A percentile compares a stretch with the other conserved stretches of the same genome.
Conservation (phyloP, 2,113 vertebrate genomes). For the Gobio gobio region DNA sequence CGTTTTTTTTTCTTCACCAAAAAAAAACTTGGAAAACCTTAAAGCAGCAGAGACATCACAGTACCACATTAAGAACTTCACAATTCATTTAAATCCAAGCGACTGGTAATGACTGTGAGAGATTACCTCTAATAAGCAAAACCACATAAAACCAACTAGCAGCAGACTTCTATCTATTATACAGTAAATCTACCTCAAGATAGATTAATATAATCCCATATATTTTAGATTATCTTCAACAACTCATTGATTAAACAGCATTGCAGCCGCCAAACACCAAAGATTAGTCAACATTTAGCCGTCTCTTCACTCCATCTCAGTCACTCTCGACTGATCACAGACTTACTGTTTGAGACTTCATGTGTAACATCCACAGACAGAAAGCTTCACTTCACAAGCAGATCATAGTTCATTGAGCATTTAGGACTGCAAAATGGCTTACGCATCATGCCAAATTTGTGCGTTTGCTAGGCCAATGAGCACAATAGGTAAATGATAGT, state of each 20-base stretch:
- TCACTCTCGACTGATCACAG: constrained; percentile 20
- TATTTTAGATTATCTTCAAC: neutral
- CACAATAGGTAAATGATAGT: neutral
- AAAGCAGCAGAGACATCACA: neutral
- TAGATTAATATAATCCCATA: neutral
- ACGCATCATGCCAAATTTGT: neutral
- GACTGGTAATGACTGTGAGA: neutral
- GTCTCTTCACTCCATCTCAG: constrained; percentile 45
- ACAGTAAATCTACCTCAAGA: neutral
- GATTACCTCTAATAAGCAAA: neutral
- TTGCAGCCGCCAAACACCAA: neutral
- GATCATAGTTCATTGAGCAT: constrained; percentile 70
- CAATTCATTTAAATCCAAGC: neutral
- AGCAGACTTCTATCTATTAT: neutral
- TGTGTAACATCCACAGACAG: constrained; percentile 52
- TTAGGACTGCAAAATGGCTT: constrained; percentile 48
- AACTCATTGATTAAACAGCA: neutral
- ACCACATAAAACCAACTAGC: neutral
- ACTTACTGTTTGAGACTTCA: constrained; percentile 3
- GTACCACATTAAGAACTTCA: neutral
- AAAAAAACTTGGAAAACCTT: neutral
- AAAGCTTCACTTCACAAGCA: constrained; percentile 60
- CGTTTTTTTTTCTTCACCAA: too few species aligned
- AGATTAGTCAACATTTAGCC: constrained; percentile 43
- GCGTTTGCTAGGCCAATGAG: neutral